Conservation (phyloP, 2,113 vertebrate genomes). For the Cinclus cinclus region DNA sequence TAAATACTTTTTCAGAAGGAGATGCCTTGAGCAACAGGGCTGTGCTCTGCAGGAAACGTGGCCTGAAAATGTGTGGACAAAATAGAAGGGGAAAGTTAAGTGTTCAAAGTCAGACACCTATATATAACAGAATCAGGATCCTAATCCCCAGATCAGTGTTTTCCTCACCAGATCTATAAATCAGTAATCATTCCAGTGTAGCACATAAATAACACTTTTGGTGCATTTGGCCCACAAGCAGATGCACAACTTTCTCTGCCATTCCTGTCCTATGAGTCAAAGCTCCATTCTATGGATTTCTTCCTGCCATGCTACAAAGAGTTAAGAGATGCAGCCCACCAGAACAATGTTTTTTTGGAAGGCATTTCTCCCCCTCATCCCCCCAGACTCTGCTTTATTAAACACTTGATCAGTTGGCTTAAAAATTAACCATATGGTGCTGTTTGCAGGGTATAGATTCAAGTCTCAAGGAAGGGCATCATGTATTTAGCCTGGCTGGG, state of each 20-base stretch:
- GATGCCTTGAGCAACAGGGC: background rate
- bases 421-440: constrained; percentile 77
- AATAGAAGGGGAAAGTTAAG: background rate
- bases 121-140: background rate
- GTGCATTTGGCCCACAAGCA: background rate
- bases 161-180: background rate
- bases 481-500: constrained; percentile 66
- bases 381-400: constrained; percentile 74
- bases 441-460: constrained; percentile 68
- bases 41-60: background rate
- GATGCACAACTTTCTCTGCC: background rate
- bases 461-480: constrained; percentile 63
- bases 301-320: background rate
- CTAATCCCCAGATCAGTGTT: background rate
- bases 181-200: background rate
- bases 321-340: background rate
- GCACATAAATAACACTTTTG: background rate
- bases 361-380: constrained; percentile 22
- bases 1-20: background rate
- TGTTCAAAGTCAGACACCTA: background rate
- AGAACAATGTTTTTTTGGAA: background rate
- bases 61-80: background rate
- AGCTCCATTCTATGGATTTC: background rate
- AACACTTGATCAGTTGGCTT: constrained; percentile 75
- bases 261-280: background rate